phyloP scores from a whole-genome alignment of 2,797 vertebrate species.

The Bovichtus variegatus region DNA sequence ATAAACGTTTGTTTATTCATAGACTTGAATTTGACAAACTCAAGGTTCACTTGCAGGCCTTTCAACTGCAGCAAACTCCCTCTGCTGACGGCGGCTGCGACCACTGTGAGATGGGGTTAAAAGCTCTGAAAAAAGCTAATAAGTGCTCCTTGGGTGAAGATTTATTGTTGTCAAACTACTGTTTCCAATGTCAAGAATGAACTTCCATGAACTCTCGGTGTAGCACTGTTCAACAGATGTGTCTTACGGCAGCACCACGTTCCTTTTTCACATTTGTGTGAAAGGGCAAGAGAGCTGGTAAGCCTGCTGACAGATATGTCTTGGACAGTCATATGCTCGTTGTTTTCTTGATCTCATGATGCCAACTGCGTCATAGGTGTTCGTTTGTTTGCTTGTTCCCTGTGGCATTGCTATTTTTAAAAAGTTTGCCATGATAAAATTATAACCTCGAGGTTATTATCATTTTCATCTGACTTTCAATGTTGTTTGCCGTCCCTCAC shows the following conservation, averaged over 20 bases:
- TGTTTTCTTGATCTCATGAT: slow-evolving; percentile 41
- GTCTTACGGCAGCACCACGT: slow-evolving; percentile 5
- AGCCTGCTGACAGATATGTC: slow-evolving; percentile 30
- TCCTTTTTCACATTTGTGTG: slow-evolving; percentile 34
- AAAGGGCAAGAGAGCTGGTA: background rate
- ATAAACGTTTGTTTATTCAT: background rate
- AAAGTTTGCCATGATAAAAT: slow-evolving; percentile 4
- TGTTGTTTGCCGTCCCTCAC: background rate
- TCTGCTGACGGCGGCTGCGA: background rate
- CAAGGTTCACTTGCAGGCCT: background rate
- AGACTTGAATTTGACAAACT: no score
- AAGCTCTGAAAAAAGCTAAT: background rate
- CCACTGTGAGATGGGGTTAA: background rate
- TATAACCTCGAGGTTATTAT: slow-evolving; percentile 15
- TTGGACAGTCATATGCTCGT: slow-evolving; percentile 35
- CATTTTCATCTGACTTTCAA: slow-evolving; percentile 14
- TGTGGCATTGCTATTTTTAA: background rate
- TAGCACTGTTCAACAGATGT: slow-evolving; percentile 8
- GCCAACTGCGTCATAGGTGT: slow-evolving; percentile 36
- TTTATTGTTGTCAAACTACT: background rate
- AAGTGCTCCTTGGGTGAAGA: background rate
- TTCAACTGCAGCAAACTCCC: background rate
- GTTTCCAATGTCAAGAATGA: slow-evolving; percentile 9
- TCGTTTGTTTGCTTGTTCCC: background rate
- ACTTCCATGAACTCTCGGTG: slow-evolving; percentile 14